Evolutionary conservation across 2,113 vertebrate species (phyloP).

Genomic region (Dendropsophus ebraccatus): DNA sequence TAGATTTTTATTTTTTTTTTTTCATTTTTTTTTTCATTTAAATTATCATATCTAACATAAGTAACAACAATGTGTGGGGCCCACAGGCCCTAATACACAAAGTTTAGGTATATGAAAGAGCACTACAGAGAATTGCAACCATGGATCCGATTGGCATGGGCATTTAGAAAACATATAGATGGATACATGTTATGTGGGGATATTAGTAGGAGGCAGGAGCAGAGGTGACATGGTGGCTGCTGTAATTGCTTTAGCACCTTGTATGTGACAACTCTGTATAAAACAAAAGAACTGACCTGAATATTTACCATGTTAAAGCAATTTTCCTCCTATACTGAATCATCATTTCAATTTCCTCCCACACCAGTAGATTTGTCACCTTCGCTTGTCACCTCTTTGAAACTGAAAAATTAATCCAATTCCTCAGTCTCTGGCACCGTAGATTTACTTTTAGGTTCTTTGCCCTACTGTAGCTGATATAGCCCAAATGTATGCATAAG

Average conservation of each 20-base stretch:
- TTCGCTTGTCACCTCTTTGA: conserved; percentile 9
- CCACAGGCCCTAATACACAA: too few species aligned
- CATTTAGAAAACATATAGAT: too few species aligned
- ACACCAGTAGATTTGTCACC: conserved; percentile 40
- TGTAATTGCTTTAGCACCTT: neutral
- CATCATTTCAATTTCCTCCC: conserved; percentile 46
- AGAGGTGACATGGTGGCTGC: neutral
- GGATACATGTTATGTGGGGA: too few species aligned
- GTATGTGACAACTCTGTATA: neutral
- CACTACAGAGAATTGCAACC: too few species aligned
- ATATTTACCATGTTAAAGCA: neutral
- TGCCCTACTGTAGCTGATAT: neutral
- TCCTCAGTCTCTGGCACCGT: neutral
- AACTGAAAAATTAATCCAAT: conserved; percentile 32
- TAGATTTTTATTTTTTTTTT: too few species aligned
- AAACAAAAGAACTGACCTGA: conserved; percentile 17
- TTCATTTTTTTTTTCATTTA: too few species aligned
- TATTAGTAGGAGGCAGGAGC: neutral
- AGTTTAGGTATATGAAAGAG: too few species aligned
- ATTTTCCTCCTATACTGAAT: neutral
- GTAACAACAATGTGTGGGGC: too few species aligned
- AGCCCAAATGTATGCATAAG: neutral
- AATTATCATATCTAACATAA: too few species aligned
- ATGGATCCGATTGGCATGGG: too few species aligned
- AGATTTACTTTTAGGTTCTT: neutral